Conservation (phyloP, 2,888 invertebrate species). For the Philonicus albiceps region DNA sequence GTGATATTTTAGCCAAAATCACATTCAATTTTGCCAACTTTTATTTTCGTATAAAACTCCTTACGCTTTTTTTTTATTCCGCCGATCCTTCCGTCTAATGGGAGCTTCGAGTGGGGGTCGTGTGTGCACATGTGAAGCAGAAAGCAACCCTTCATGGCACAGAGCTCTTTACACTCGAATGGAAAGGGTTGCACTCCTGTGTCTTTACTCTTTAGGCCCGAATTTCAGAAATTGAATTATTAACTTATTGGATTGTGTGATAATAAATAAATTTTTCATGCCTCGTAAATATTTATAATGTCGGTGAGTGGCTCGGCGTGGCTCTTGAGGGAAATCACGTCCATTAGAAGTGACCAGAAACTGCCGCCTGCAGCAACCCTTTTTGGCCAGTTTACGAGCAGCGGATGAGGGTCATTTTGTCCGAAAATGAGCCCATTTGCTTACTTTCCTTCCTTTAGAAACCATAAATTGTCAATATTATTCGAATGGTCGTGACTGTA, state of each 20-base stretch:
- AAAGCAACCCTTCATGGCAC: neutral
- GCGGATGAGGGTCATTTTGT: conserved; percentile 28
- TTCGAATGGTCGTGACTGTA: conserved; percentile 32
- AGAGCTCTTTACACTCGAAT: conserved; percentile 33
- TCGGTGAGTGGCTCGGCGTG: conserved; percentile 41
- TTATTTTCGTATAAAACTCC: conserved; percentile 43
- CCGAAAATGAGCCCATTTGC: conserved; percentile 39
- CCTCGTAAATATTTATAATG: conserved; percentile 52
- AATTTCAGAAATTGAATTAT: conserved; percentile 53
- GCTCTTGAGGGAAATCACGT: conserved; percentile 32
- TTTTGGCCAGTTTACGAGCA: conserved; percentile 19
- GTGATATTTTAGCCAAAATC: conserved; percentile 48
- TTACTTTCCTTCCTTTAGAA: conserved; percentile 16
- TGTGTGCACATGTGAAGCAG: conserved; percentile 20
- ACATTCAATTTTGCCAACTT: conserved; percentile 47
- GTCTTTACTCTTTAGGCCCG: conserved; percentile 48
- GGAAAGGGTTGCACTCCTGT: conserved; percentile 35
- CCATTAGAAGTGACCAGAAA: conserved; percentile 36
- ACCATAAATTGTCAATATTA: conserved; percentile 35
- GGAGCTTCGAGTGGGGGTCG: neutral
- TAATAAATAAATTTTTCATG: conserved; percentile 54
- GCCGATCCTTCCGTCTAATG: neutral
- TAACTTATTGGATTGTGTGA: conserved; percentile 54
- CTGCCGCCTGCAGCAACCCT: conserved; percentile 8
- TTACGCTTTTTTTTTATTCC: conserved; percentile 16